Conservation (phyloP, 2,888 invertebrate species). For the Ennomos erosarius region DNA sequence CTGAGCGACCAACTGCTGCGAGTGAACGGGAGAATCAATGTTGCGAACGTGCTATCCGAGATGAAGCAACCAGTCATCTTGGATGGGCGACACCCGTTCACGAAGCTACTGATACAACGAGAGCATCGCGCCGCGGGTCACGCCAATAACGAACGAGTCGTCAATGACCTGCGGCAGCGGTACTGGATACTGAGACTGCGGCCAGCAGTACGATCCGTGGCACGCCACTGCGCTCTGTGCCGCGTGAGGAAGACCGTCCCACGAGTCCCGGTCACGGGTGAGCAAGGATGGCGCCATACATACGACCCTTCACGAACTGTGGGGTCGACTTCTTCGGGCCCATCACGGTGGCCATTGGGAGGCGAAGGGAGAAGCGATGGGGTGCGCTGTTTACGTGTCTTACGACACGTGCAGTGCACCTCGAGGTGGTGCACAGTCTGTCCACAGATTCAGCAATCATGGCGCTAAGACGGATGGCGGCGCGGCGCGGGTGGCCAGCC, state of each 20-base stretch:
- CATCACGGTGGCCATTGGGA: slow-evolving; percentile 26
- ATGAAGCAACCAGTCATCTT: slow-evolving; percentile 2
- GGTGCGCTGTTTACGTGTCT: not conserved
- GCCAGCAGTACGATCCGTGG: slow-evolving; percentile 25
- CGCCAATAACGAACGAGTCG: slow-evolving; percentile 12
- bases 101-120: not conserved
- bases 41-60: not conserved
- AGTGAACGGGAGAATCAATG: slow-evolving; percentile 2
- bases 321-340: slow-evolving; percentile 38
- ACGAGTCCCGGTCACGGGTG: slow-evolving; percentile 21
- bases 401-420: not conserved
- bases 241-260: slow-evolving; percentile 21
- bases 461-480: slow-evolving; percentile 1
- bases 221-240: slow-evolving; percentile 27
- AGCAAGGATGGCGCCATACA: slow-evolving; percentile 22
- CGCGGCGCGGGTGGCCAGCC: not conserved
- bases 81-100: slow-evolving; percentile 21
- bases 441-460: not conserved
- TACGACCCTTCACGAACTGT: slow-evolving; percentile 25
- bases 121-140: not conserved
- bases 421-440: slow-evolving; percentile 2
- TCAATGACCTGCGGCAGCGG: slow-evolving; percentile 40
- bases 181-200: slow-evolving; percentile 39
- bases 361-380: slow-evolving; percentile 14
- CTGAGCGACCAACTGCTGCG: slow-evolving; percentile 21